phyloP scores from a whole-genome alignment of 2,888 invertebrate genomes.

The Plutella xylostella region DNA sequence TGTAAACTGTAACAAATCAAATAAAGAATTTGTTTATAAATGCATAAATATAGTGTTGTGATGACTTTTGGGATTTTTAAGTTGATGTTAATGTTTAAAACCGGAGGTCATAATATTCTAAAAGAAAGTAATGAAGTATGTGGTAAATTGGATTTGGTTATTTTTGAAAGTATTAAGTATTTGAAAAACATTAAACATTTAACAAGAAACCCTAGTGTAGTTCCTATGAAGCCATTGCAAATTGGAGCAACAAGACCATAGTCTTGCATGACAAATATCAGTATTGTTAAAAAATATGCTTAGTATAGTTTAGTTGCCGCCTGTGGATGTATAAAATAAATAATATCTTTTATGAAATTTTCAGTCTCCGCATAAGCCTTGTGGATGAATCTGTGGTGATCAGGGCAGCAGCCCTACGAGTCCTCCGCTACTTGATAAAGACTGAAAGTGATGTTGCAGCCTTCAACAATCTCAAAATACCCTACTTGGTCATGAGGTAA shows the following conservation, averaged over 20 bases:
- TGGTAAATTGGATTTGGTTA: too few species aligned
- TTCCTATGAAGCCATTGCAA: too few species aligned
- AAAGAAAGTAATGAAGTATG: too few species aligned
- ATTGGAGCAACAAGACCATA: too few species aligned
- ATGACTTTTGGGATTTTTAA: too few species aligned
- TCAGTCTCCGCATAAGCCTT: slow-evolving; percentile 86
- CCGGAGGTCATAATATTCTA: too few species aligned
- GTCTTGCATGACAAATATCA: not conserved
- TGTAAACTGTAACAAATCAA: too few species aligned
- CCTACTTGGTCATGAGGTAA: slow-evolving; percentile 84
- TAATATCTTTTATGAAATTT: slow-evolving; percentile 20
- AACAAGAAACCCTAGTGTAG: too few species aligned
- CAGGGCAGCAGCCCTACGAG: slow-evolving; percentile 88
- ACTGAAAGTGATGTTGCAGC: slow-evolving; percentile 82
- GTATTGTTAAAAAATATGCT: not conserved
- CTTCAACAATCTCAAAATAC: slow-evolving; percentile 85
- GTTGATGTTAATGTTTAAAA: too few species aligned
- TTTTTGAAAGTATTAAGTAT: not conserved
- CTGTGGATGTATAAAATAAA: not conserved
- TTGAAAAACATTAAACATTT: not conserved
- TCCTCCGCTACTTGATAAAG: slow-evolving; percentile 85
- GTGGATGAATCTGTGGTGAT: slow-evolving; percentile 91
- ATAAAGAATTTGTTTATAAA: too few species aligned
- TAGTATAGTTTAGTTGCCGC: not conserved
- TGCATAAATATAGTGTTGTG: too few species aligned